Conservation (phyloP, 2,888 invertebrate genomes). For the Ormyrus labotus region DNA sequence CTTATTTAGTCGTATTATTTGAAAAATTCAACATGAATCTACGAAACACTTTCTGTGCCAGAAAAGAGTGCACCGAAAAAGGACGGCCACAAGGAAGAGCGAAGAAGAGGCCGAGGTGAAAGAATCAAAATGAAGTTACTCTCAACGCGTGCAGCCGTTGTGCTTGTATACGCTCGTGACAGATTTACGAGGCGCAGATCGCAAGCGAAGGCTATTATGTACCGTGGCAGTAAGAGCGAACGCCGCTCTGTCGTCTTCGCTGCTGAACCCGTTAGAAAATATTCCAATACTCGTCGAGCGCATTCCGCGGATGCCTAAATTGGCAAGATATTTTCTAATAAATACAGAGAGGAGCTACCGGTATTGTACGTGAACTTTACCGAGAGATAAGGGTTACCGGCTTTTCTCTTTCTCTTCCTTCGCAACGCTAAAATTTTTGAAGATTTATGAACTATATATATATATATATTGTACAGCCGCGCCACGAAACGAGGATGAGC, state of each 20-base stretch:
- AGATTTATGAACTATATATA: constrained; percentile 18
- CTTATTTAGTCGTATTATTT: no score
- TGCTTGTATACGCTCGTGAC: not conserved
- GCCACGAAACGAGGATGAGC: not conserved
- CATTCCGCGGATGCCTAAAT: constrained; percentile 31
- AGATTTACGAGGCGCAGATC: constrained; percentile 17
- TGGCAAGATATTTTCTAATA: constrained; percentile 34
- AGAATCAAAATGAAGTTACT: constrained; percentile 6
- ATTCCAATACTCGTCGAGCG: constrained; percentile 27
- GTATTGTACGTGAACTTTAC: no score
- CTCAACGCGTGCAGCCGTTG: not conserved
- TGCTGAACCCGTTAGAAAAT: constrained; percentile 12
- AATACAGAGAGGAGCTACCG: not conserved
- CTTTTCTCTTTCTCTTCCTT: not conserved
- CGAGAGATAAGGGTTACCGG: no score
- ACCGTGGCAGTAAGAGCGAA: not conserved
- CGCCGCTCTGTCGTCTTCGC: not conserved
- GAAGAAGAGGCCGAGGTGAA: no score
- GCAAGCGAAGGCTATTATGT: constrained; percentile 1
- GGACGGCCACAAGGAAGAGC: no score
- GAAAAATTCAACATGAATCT: not conserved
- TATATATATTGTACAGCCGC: not conserved
- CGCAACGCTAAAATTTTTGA: constrained; percentile 12
- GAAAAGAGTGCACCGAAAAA: no score
- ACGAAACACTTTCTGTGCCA: no score